Base-by-base conservation (phyloP, 1,140 invertebrate species). In the Rhizoglyphus robini region DNA sequence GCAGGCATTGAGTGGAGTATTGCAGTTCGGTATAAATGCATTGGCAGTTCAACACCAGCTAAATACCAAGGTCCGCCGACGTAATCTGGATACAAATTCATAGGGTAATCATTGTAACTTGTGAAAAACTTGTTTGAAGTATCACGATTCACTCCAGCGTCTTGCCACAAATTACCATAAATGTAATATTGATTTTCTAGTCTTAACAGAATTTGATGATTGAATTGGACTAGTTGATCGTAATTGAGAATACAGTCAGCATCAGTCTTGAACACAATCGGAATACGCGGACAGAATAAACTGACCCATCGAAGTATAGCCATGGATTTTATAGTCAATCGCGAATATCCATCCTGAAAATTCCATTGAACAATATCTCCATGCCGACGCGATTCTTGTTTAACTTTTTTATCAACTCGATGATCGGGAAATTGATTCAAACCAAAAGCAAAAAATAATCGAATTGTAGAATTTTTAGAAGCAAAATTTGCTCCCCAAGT, bases 171-270 rank as follows among this genome's bases (percentile, higher is more conserved):
- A 20, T 64, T 47, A 11, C 63, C 63, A 38, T 64, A 64, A 30
- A 64, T 90, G 85, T 0, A 88, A 88, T 72, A 86, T 86, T 86
- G 87, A 90, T 72, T 85, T 85, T 67, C 83, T 83, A 0, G 46
- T 4, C 36, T 60, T 18, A 27, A 32, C 29, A 11, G 15, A 15
- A 60, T 11, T 18, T 38, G 51, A 34, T 67, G 60, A 34, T 46
- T 31, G 25, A 69, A 34, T 25, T 68, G 51, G 29, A 68, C 29
- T 30, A 72, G 60, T 46, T 66, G 59, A 34, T 69, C 66, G 57
- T 88, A 76, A 76, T 90, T 88, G 4, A 91, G 79, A 71, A 86
- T 89, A 75, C 87, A 87, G 69, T 91, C 88, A 69, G 90, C 88
- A 69, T 90, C 88, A 4, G 84, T 84, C 77, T 91, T 90, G 73